Percentiles rank a stretch among this genome's conserved stretches.
These are phyloP conservation scores for Pseudomyrmex flavicornis DNA, from an alignment of 1,140 invertebrate genomes.

Conservation along the genomic window DNA sequence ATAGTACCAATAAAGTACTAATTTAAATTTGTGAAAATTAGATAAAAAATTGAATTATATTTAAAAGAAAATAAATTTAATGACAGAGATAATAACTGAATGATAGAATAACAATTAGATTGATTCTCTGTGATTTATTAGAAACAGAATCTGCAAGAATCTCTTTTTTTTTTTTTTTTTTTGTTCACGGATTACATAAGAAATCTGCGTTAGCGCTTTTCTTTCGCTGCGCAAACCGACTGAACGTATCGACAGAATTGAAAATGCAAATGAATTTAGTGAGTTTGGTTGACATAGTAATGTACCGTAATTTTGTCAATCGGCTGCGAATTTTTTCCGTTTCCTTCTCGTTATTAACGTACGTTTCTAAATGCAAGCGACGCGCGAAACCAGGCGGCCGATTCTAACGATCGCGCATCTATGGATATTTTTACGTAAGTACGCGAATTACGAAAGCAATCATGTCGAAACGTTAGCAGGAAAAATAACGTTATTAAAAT, in stretches of 20 bases:
- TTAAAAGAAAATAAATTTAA: too few relatives aligned
- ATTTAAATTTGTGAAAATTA: too few relatives aligned
- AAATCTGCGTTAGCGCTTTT: not conserved
- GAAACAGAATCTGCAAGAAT: too few relatives aligned
- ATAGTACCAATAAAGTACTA: too few relatives aligned
- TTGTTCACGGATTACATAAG: not conserved
- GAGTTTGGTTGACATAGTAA: constrained; percentile 48
- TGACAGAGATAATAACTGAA: not conserved
- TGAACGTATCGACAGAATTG: constrained; percentile 26
- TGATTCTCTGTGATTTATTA: too few relatives aligned
- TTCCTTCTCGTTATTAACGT: not conserved
- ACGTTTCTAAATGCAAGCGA: constrained; percentile 42
- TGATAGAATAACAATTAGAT: not conserved
- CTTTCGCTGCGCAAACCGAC: not conserved
- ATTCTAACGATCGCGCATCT: not conserved
- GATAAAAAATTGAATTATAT: too few relatives aligned
- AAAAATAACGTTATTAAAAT: not conserved
- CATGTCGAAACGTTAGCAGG: not conserved
- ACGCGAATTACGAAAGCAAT: not conserved
- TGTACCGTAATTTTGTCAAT: not conserved
- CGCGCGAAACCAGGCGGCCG: not conserved
- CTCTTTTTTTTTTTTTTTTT: not conserved
- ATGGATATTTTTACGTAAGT: constrained; percentile 65
- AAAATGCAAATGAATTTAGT: constrained; percentile 1
- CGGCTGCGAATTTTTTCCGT: not conserved